Evolutionary conservation across 2,888 invertebrate species (phyloP).

Genomic region (Drosophila neotestacea): DNA sequence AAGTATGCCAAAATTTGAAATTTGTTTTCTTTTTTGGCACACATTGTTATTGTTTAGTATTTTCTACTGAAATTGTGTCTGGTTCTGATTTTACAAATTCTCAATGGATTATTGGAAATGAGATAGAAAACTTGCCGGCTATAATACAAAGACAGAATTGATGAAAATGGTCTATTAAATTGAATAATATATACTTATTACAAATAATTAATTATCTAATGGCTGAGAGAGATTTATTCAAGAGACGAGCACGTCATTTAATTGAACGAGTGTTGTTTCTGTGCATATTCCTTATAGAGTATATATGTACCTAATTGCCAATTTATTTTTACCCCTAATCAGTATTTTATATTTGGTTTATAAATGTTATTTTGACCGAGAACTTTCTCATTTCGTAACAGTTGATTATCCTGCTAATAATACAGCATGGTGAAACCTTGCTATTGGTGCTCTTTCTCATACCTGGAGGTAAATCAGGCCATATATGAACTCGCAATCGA

Average conservation of each 20-base stretch:
- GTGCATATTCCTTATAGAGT: too few species aligned
- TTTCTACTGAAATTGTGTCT: constrained; percentile 1
- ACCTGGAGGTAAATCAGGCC: constrained; percentile 13
- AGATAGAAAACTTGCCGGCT: constrained; percentile 2
- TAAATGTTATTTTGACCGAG: too few species aligned
- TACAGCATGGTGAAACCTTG: background rate
- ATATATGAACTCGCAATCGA: constrained; percentile 8
- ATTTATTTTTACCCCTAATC: too few species aligned
- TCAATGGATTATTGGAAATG: background rate
- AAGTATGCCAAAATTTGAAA: background rate
- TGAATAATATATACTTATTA: too few species aligned
- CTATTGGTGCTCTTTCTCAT: background rate
- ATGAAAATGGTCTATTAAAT: background rate
- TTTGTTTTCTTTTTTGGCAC: constrained; percentile 12
- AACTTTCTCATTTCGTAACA: too few species aligned
- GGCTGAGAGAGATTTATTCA: too few species aligned
- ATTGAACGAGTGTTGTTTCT: too few species aligned
- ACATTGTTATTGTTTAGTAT: constrained; percentile 2
- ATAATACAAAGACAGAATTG: background rate
- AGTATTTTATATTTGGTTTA: too few species aligned
- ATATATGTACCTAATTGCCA: background rate
- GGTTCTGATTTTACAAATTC: background rate
- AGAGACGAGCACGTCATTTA: too few species aligned
- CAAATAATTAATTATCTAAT: too few species aligned
- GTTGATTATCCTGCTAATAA: constrained; percentile 1